Base-by-base conservation (phyloP, 2,888 invertebrate genomes). In the Siphlonurus alternatus region DNA sequence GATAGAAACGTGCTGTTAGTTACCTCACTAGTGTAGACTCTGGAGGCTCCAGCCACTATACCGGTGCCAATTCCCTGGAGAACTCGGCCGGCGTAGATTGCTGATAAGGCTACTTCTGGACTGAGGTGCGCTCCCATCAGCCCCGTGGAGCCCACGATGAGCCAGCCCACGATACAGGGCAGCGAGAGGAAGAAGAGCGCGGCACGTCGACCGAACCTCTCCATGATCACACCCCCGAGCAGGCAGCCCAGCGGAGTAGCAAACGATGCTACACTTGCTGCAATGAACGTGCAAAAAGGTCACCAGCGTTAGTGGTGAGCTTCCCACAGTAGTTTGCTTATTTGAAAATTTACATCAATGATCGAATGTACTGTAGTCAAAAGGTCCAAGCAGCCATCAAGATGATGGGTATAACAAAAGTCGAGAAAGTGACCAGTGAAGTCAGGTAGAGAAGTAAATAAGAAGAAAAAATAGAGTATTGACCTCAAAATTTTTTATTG, bases 61-160 rank as follows among this genome's bases (percentile, higher is more conserved):
- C 88, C 88, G 0, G 85, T 84, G 0, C 85, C 84, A 22, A 86
- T 76, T 0, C 88, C 88, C 20, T 84, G 81, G 63, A 87, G 75
- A 66, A 87, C 75, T 67, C 88, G 77, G 1, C 79, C 80, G 62
- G 71, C 20, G 22, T 56, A 56, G 22, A 56, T 56, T 5, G 22
- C 22, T 7, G 19, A 7, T 22, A 56, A 10, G 5, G 56, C 56
- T 7, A 56, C 7, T 3, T 56, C n/a, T n/a, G 19, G n/a, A 56
- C 19, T 7, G 15, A 56, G 19, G 56, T 56, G 20, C 7, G 56
- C 7, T 10, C 19, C 22, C 19, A 56, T 10, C 7, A 56, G n/a
- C 22, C 56, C 56, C 5, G 56, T 22, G 15, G n/a, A 10, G 15
- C 56, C 56, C n/a, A 56, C 56, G 5, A 20, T 20, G 15, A 56